Evolutionary conservation across 2,797 vertebrate species (phyloP).

Genomic region (Smutsia temminckii): DNA sequence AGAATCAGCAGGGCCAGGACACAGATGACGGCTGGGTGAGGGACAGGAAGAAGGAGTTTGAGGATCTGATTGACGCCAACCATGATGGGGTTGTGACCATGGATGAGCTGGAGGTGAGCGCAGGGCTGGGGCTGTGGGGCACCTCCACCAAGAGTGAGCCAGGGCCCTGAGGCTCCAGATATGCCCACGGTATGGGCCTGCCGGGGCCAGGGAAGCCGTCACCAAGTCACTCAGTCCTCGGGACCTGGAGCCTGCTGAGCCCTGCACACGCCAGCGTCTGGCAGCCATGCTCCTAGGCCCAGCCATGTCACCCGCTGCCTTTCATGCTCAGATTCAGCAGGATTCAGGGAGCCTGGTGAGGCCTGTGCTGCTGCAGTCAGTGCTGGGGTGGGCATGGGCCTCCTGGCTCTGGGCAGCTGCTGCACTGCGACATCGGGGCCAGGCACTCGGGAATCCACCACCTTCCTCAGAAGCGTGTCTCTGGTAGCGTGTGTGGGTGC

Average conservation of each 20-base stretch:
- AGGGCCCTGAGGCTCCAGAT: not conserved
- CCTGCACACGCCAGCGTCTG: no score
- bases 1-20: slow-evolving; percentile 96
- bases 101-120: slow-evolving; percentile 94
- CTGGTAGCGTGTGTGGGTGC: not conserved
- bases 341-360: no score
- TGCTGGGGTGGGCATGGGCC: no score
- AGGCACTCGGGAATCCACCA: rapidly evolving
- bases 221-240: no score
- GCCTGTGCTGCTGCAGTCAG: no score
- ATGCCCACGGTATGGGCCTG: not conserved
- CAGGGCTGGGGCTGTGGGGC: rapidly evolving
- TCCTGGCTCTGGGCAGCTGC: not conserved
- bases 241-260: no score
- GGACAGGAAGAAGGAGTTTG: slow-evolving; percentile 95
- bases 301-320: no score
- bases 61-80: slow-evolving; percentile 94
- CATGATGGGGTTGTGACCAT: slow-evolving; percentile 92
- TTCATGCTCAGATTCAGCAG: no score
- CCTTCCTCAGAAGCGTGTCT: not conserved
- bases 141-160: no score
- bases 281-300: no score
- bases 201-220: not conserved
- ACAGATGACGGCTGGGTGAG: slow-evolving; percentile 96
- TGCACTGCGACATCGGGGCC: not conserved